Base-by-base conservation (phyloP, 2,888 invertebrate genomes). In the Aradus depressus region DNA sequence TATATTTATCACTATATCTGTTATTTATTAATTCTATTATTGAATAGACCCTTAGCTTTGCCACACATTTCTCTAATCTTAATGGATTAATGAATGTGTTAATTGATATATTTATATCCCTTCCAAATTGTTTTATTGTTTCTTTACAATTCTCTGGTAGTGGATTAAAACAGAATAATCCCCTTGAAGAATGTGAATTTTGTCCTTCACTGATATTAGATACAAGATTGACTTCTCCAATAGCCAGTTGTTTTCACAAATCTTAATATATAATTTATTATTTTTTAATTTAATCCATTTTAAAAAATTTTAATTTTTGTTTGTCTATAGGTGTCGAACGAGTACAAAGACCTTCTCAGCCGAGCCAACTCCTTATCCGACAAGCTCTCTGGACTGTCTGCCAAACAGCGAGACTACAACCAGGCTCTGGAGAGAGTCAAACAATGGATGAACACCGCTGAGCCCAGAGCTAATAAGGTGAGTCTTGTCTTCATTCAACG, bases 341-440 rank as follows among this genome's bases (percentile, higher is more conserved):
- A 55, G 34, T 55, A 50, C 43, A 35, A 52, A 22, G 47, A 50
- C 21, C 42, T 48, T 19, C 44, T 55, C 19, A 47, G 35, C 14
- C 18, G 47, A 25, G 87, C 89, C 25, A 90, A 89, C 66, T 76
- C 81, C 2, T 71, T 95, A 47, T 83, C 88, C 16, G 93, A 92
- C 62, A 74, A 81, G 52, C 71, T 91, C 53, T 78, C 88, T 0
- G 83, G 82, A 0, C 79, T 91, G n/a, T 83, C 82, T 37, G 80
- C 79, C 28, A 74, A 79, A 45, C 82, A 84, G 61, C 73, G 81
- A 12, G 84, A 85, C 58, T 90, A 89, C 65, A 76, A 78, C 32
- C 88, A 90, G 63, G 84, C 88, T 0, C 64, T 90, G n/a, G 84
- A 87, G 44, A 80, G 88, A 57, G 89, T 87, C 0, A 74, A 72